Conservation (phyloP, 2,888 invertebrate genomes). For the Stenichneumon culpator region DNA sequence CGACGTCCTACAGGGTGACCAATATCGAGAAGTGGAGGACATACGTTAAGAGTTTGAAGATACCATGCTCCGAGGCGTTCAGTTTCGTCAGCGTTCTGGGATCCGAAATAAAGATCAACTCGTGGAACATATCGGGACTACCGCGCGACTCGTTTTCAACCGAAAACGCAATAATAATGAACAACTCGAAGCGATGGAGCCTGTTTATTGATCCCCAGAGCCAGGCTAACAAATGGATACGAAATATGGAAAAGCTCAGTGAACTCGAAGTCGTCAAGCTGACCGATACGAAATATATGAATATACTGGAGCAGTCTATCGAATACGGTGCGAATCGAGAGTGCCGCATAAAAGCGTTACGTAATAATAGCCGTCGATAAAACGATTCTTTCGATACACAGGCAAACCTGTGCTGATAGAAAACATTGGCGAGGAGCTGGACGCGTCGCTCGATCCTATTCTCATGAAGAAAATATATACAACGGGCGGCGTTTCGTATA, state of each 20-base stretch:
- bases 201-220: constrained; percentile 94
- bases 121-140: constrained; percentile 93
- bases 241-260: constrained; percentile 92
- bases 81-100: constrained; percentile 92
- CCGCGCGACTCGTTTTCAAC: constrained; percentile 93
- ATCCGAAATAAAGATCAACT: constrained; percentile 94
- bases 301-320: constrained; percentile 90
- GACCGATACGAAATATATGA: constrained; percentile 91
- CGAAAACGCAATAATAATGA: constrained; percentile 94
- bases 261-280: constrained; percentile 91
- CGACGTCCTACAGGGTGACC: constrained; percentile 88
- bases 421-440: constrained; percentile 91
- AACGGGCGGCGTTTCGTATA: constrained; percentile 91
- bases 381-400: constrained; percentile 50
- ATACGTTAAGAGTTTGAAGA: constrained; percentile 89
- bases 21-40: constrained; percentile 91
- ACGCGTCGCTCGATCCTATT: constrained; percentile 92
- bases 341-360: not conserved
- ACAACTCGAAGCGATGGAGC: constrained; percentile 92
- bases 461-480: constrained; percentile 91
- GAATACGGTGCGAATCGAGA: constrained; percentile 87
- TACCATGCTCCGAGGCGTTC: constrained; percentile 92
- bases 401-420: constrained; percentile 92
- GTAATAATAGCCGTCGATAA: not conserved
- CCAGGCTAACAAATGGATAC: constrained; percentile 95